Conservation (phyloP, 1,140 invertebrate genomes). For the Periplaneta americana region DNA sequence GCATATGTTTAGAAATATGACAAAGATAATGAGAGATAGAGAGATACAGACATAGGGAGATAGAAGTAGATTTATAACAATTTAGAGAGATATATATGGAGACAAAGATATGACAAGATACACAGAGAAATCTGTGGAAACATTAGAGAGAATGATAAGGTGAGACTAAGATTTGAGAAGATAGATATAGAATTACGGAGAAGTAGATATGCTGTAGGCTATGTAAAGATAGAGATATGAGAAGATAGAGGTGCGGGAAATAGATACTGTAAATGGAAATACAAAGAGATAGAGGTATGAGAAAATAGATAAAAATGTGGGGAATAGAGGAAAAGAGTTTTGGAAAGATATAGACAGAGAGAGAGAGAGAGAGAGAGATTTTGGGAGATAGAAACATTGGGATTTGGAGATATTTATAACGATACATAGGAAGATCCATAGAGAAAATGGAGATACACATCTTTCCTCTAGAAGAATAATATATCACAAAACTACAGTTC, state of each 20-base stretch:
- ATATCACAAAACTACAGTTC: too few species aligned
- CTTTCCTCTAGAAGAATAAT: too few species aligned
- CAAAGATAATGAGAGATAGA: background rate
- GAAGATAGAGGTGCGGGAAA: too few species aligned
- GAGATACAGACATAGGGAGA: background rate
- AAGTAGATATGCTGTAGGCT: too few species aligned
- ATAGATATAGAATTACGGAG: too few species aligned
- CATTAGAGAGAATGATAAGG: conserved; percentile 9
- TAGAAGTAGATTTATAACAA: background rate
- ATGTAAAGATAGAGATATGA: too few species aligned
- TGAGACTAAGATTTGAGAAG: too few species aligned
- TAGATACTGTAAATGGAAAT: too few species aligned
- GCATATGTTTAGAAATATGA: background rate
- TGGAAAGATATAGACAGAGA: conserved; percentile 3
- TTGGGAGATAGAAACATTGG: conserved; percentile 2
- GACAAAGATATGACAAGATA: conserved; percentile 9
- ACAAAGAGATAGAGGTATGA: too few species aligned
- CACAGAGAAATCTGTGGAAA: conserved; percentile 18
- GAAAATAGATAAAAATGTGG: too few species aligned
- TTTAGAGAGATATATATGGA: background rate
- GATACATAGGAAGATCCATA: background rate
- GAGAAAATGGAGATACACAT: background rate
- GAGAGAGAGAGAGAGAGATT: conserved; percentile 15
- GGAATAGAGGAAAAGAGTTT: too few species aligned
- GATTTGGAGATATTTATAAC: too few species aligned